A percentile compares a stretch with the other conserved stretches of the same genome.
Evolutionary conservation across 2,797 vertebrate genomes (phyloP).

Genomic region (Phrynocephalus vlangalii): DNA sequence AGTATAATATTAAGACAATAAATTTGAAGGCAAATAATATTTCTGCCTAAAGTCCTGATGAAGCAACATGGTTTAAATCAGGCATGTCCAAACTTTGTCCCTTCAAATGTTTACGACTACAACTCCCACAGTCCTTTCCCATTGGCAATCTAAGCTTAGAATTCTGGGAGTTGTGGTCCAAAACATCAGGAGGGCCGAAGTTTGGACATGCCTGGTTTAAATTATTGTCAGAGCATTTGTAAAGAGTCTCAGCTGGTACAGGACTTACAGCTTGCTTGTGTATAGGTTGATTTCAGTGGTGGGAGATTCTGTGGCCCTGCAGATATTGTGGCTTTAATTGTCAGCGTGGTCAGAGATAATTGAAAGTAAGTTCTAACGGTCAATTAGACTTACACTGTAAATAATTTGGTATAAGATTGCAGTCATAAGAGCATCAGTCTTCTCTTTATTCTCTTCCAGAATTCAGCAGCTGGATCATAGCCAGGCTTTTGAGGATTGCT

Average conservation of each 20-base stretch:
- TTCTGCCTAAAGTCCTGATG: background rate
- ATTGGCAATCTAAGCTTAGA: too few species aligned
- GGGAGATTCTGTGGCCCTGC: background rate
- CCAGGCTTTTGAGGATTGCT: constrained; percentile 89
- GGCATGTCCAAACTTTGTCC: too few species aligned
- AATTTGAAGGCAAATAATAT: too few species aligned
- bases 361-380: background rate
- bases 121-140: too few species aligned
- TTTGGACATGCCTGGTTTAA: background rate
- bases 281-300: background rate
- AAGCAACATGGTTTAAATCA: background rate
- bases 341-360: background rate
- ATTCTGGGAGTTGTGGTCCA: too few species aligned
- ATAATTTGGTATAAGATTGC: background rate
- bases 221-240: background rate
- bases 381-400: background rate
- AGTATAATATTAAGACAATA: too few species aligned
- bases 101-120: too few species aligned
- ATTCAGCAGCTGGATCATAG: constrained; percentile 94
- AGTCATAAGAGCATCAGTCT: constrained; percentile 23
- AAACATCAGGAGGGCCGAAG: too few species aligned
- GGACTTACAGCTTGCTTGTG: background rate
- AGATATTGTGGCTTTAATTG: background rate
- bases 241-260: background rate
- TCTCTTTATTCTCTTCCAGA: constrained; percentile 76